A percentile compares a stretch with the other conserved stretches of the same genome.
Evolutionary conservation across 2,113 vertebrate species (phyloP).

Genomic region (Ellobius talpinus): DNA sequence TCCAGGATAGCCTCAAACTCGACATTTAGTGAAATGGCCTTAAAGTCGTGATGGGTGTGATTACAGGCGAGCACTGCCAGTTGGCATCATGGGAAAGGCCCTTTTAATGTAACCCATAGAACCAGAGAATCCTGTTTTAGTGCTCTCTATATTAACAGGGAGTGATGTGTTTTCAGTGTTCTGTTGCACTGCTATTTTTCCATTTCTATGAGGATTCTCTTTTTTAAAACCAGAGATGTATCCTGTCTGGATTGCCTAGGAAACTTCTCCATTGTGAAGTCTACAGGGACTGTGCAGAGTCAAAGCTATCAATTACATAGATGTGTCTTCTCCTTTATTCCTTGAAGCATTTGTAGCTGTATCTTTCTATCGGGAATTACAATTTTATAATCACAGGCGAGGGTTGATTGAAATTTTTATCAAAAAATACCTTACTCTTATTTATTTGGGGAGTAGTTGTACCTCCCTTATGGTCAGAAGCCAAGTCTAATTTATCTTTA

Average conservation of each 20-base stretch:
- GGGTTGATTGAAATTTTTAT: constrained; percentile 25
- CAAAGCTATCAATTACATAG: neutral
- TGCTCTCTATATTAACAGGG: neutral
- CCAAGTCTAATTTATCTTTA: constrained; percentile 19
- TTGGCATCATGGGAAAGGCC: neutral
- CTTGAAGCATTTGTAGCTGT: neutral
- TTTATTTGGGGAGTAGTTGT: constrained; percentile 10
- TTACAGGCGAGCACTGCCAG: neutral
- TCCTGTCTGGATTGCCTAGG: neutral
- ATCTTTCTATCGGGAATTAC: neutral
- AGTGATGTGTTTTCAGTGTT: neutral
- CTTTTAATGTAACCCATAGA: neutral
- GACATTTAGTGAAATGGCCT: neutral
- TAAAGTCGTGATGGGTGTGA: neutral
- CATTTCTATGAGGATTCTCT: constrained; percentile 9
- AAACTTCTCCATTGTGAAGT: neutral
- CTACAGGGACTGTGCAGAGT: neutral
- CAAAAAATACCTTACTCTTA: constrained; percentile 12
- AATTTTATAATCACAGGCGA: constrained; percentile 27
- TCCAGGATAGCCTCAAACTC: neutral
- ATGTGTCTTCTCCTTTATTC: neutral
- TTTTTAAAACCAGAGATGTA: constrained; percentile 22
- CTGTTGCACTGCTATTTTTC: neutral
- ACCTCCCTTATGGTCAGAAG: neutral
- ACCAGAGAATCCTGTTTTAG: neutral